Evolutionary conservation across 2,113 vertebrate species (phyloP), one percentile per base, ranked within the genome.

Genomic region (Prinia subflava): DNA sequence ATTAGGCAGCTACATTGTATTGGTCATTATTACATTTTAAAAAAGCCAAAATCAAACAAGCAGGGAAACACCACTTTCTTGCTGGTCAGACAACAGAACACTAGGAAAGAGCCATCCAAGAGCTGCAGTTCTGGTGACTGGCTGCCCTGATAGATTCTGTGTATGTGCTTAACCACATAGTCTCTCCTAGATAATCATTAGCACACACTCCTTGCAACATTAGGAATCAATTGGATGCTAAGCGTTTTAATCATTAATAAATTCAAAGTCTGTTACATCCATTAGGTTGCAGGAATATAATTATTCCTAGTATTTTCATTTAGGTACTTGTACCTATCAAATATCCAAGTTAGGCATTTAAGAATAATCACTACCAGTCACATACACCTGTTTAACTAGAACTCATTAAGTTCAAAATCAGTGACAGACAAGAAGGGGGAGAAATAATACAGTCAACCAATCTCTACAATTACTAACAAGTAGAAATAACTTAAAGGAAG

Each of bases 101-200:
- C 14, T 15, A 30, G 16, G 39, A 30, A 95, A 70, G 31, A 75
- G 7, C 7, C 4, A 42, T 13, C 5, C 6, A 78, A 33, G 18
- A 70, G 7, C 33, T 87, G 18, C 14, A 81, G 1, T 55, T 31
- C 23, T 78, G 41, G 82, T 3, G 25, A 41, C 0, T 52, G 25
- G 23, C 8, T 55, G 30, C 20, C 4, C 4, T 53, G 23, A 18
- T 28, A 23, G 3, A 33, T 0, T 1, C 28, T 10, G 8, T 15
- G 16, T 25, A 15, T 60, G 18, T 2, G 1, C 21, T 71, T 80
- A 68, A 56, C 4, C 8, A 31, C 23, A 46, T 39, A 53, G 14
- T 31, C 11, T 65, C n/a, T 80, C 31, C 33, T 56, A 87, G 31
- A 53, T 5, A 37, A 20, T 42, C 20, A 7, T 81, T 47, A 94